Percentiles rank a stretch among this genome's conserved stretches.
phyloP scores from a whole-genome alignment of 2,797 vertebrate species.

The Eleutherodactylus coqui region DNA sequence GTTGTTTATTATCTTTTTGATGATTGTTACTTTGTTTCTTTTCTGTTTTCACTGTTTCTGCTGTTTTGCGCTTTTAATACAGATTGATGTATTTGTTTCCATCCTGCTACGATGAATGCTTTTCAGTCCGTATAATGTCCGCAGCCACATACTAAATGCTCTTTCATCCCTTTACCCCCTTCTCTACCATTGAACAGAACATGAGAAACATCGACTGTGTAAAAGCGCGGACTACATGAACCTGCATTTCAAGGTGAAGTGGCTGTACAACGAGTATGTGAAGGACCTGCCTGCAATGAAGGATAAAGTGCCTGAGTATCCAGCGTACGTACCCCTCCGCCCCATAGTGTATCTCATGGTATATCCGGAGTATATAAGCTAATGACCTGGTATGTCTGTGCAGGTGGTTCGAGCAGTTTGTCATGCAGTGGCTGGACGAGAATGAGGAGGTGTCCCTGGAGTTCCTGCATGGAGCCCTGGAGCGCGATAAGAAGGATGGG shows the following conservation, averaged over 20 bases:
- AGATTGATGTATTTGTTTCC: background rate
- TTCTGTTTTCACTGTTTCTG: background rate
- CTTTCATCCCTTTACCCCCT: background rate
- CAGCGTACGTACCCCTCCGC: conserved; percentile 81
- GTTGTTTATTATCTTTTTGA: background rate
- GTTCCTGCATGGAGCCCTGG: conserved; percentile 93
- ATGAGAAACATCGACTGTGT: conserved; percentile 92
- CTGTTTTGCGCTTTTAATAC: background rate
- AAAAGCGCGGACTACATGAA: conserved; percentile 99
- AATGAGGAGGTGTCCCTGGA: conserved; percentile 98
- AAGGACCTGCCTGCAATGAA: conserved; percentile 87
- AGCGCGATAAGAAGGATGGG: conserved; percentile 98
- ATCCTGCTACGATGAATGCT: background rate
- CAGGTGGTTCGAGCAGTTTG: conserved; percentile 97
- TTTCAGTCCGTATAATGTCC: background rate
- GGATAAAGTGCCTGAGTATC: conserved; percentile 88
- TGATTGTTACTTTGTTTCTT: background rate
- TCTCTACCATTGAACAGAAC: conserved; percentile 77
- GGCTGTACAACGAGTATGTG: conserved; percentile 96
- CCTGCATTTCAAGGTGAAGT: conserved; percentile 99
- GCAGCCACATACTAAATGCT: background rate
- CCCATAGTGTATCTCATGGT: background rate
- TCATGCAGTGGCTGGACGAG: conserved; percentile 96
- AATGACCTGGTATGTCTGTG: background rate
- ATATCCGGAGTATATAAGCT: background rate